These are phyloP conservation scores for Cephus spinipes DNA, from an alignment of 2,888 invertebrate species.

Conservation along the genomic window DNA sequence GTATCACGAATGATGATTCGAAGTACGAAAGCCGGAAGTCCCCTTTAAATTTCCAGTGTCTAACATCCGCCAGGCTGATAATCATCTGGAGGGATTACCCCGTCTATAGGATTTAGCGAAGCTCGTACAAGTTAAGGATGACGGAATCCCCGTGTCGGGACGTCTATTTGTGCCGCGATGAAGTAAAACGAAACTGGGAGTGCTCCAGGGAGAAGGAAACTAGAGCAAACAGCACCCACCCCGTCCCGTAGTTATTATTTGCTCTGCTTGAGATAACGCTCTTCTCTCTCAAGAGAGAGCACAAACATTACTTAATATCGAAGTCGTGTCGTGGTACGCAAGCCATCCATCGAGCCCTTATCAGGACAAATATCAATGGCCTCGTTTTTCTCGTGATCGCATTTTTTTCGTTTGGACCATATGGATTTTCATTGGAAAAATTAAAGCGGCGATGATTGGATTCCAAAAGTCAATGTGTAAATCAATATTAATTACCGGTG, in stretches of 20 bases:
- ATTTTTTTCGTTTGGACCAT: constrained; percentile 30
- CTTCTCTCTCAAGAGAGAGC: constrained; percentile 47
- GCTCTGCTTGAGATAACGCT: constrained; percentile 56
- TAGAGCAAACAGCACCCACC: constrained; percentile 61
- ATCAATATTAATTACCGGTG: constrained; percentile 48
- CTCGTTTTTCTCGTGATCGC: constrained; percentile 56
- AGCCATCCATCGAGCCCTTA: constrained; percentile 40
- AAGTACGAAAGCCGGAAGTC: not conserved
- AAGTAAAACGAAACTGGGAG: constrained; percentile 41
- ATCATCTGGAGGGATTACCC: not conserved
- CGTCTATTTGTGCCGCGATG: not conserved
- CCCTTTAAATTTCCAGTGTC: not conserved
- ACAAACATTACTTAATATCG: constrained; percentile 62
- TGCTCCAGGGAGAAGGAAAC: constrained; percentile 53
- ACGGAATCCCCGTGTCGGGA: not conserved
- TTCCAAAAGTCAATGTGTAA: not conserved
- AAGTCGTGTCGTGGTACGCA: constrained; percentile 46
- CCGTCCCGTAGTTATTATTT: constrained; percentile 55
- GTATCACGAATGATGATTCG: not conserved
- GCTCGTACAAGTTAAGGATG: not conserved
- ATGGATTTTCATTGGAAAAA: not conserved
- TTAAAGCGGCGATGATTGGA: not conserved
- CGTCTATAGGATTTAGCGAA: not conserved
- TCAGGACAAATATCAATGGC: constrained; percentile 58
- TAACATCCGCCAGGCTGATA: not conserved